phyloP scores from a whole-genome alignment of 2,888 invertebrate genomes.

The Meiosimyza platycephala region DNA sequence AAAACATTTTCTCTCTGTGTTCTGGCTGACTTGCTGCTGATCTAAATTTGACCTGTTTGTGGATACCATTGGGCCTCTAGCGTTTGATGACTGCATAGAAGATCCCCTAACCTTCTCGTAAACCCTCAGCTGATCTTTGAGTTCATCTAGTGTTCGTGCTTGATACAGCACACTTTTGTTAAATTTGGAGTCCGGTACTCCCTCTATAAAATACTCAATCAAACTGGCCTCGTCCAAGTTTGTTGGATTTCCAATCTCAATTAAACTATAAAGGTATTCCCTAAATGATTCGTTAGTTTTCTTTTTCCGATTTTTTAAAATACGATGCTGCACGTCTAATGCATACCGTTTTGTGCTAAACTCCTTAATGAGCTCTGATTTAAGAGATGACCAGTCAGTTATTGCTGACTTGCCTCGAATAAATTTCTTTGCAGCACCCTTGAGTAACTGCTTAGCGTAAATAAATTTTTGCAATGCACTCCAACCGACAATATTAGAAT shows the following conservation, averaged over 20 bases:
- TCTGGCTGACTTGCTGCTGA: neutral
- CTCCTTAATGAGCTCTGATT: conserved; percentile 5
- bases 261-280: conserved; percentile 26
- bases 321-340: conserved; percentile 16
- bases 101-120: conserved; percentile 36
- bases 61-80: neutral
- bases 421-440: conserved; percentile 41
- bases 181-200: conserved; percentile 34
- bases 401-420: conserved; percentile 26
- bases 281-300: conserved; percentile 5
- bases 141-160: conserved; percentile 29
- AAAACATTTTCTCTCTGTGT: neutral
- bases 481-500: conserved; percentile 36
- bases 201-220: conserved; percentile 41
- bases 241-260: conserved; percentile 28
- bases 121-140: conserved; percentile 38
- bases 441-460: conserved; percentile 39
- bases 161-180: conserved; percentile 37
- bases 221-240: conserved; percentile 38
- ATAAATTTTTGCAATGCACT: conserved; percentile 39
- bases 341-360: conserved; percentile 14
- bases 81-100: conserved; percentile 15
- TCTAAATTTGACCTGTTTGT: neutral
- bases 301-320: conserved; percentile 22
- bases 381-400: conserved; percentile 11